These are phyloP conservation scores for Caenorhabditis wallacei DNA, from an alignment of 2,888 invertebrate genomes.

Conservation along the genomic window DNA sequence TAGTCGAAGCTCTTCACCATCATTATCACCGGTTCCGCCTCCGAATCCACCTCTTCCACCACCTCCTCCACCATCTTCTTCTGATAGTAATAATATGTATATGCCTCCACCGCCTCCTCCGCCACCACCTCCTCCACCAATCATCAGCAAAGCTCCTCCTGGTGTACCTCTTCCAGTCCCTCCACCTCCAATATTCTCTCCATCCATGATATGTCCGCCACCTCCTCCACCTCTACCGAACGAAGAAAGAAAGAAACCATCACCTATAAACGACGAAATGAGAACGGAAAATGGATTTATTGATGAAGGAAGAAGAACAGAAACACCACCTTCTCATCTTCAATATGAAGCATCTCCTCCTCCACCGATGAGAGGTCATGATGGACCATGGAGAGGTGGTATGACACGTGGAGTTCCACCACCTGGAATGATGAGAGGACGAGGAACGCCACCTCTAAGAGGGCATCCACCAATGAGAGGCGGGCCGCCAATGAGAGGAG, in stretches of 20 bases:
- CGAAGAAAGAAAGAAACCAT: conserved; percentile 28
- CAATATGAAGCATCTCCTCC: conserved; percentile 12
- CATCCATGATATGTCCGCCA: conserved; percentile 54
- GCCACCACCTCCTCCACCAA: conserved; percentile 37
- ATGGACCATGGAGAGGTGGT: conserved; percentile 20
- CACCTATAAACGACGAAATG: background rate
- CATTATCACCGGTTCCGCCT: conserved; percentile 5
- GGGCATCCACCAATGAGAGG: conserved; percentile 19
- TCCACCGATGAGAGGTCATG: conserved; percentile 11
- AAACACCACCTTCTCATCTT: conserved; percentile 3
- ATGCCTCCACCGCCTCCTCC: conserved; percentile 38
- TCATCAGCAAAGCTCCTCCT: conserved; percentile 4
- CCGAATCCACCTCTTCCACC: background rate
- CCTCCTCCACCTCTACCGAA: conserved; percentile 44
- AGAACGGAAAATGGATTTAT: background rate
- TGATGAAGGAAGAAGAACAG: background rate
- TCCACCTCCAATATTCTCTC: conserved; percentile 48
- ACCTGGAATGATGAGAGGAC: conserved; percentile 23
- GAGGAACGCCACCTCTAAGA: conserved; percentile 34
- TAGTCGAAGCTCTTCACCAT: conserved; percentile 40
- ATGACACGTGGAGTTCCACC: conserved; percentile 19
- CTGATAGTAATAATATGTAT: background rate
- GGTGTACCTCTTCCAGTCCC: conserved; percentile 49
- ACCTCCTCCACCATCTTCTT: conserved; percentile 43
- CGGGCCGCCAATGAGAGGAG: conserved; percentile 33